Evolutionary conservation across 2,797 vertebrate species (phyloP).

Genomic region (Amblyraja radiata): DNA sequence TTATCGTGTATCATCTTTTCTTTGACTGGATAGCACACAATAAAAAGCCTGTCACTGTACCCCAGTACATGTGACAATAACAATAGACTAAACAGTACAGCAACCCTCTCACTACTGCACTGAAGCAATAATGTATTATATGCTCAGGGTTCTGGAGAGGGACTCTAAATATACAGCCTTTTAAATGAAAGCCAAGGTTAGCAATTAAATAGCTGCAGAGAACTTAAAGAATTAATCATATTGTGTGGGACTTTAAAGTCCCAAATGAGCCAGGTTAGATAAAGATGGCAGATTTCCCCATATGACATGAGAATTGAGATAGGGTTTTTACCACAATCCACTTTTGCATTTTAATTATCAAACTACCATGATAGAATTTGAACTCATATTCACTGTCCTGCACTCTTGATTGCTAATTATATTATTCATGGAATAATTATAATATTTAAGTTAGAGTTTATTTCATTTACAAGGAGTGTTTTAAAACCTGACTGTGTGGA

Average conservation of each 20-base stretch:
- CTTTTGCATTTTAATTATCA: not conserved
- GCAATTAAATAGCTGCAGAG: not conserved
- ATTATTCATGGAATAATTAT: too few species aligned
- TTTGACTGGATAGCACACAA: too few species aligned
- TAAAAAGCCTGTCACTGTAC: too few species aligned
- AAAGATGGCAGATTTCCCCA: not conserved
- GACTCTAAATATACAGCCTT: not conserved
- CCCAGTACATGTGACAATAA: too few species aligned
- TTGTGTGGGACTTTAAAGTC: not conserved
- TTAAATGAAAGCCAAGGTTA: not conserved
- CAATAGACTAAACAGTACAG: not conserved
- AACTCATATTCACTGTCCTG: not conserved
- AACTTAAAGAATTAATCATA: not conserved
- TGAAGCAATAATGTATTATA: not conserved
- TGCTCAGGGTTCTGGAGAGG: not conserved
- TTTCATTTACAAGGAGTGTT: too few species aligned
- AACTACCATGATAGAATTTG: not conserved
- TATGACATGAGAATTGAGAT: not conserved
- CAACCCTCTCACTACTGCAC: not conserved
- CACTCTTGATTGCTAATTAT: not conserved
- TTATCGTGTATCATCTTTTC: too few species aligned
- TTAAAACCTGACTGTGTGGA: too few species aligned
- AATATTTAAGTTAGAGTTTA: too few species aligned
- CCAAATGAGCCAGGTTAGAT: not conserved
- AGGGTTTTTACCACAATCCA: not conserved